A percentile compares a stretch with the other conserved stretches of the same genome.
These are phyloP conservation scores for Diarsia dahlii DNA, from an alignment of 2,888 invertebrate species.

Conservation along the genomic window DNA sequence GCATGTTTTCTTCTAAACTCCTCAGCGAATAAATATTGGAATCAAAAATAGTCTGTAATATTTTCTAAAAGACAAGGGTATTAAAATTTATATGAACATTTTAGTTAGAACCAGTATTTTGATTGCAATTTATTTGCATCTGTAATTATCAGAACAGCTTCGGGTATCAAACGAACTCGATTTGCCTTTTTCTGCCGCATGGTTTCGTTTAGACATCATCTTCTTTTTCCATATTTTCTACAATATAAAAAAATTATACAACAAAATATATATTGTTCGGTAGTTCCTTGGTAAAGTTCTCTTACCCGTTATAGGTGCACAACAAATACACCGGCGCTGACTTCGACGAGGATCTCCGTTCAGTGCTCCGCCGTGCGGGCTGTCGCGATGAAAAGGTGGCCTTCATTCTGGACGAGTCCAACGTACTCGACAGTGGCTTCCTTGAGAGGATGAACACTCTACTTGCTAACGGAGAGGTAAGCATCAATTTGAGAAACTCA, in stretches of 20 bases:
- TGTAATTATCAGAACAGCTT: too few species aligned
- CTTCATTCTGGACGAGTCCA: slow-evolving; percentile 99
- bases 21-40: too few species aligned
- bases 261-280: neutral
- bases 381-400: slow-evolving; percentile 99
- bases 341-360: slow-evolving; percentile 99
- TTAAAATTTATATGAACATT: too few species aligned
- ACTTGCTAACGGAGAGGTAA: slow-evolving; percentile 98
- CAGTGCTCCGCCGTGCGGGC: slow-evolving; percentile 95
- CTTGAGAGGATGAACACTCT: slow-evolving; percentile 99
- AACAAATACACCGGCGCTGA: slow-evolving; percentile 99
- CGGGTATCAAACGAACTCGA: too few species aligned
- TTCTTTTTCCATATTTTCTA: neutral
- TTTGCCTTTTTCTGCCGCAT: too few species aligned
- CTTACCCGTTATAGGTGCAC: slow-evolving; percentile 92
- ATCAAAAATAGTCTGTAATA: too few species aligned
- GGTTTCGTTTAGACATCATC: neutral
- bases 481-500: neutral
- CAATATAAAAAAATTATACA: too few species aligned
- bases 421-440: slow-evolving; percentile 99
- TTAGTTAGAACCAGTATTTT: too few species aligned
- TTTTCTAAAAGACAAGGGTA: too few species aligned
- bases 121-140: too few species aligned
- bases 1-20: too few species aligned
- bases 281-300: neutral